Evolutionary conservation across 2,888 invertebrate genomes (phyloP).

Genomic region (Oegoconia quadripuncta): DNA sequence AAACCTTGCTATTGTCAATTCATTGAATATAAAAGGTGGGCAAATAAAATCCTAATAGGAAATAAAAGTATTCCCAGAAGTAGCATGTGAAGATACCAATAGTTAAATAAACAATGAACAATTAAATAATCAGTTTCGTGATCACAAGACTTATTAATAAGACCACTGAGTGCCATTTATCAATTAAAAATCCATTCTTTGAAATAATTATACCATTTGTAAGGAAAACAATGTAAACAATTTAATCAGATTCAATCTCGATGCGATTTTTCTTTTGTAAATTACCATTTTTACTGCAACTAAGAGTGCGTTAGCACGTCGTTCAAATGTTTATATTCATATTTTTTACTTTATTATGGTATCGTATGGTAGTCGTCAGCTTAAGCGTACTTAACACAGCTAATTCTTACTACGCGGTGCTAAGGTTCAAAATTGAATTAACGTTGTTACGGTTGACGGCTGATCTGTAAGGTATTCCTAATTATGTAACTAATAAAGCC

Average conservation of each 20-base stretch:
- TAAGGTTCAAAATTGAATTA: too few relatives aligned
- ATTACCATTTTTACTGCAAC: neutral
- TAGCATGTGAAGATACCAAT: constrained; percentile 11
- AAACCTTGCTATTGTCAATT: constrained; percentile 7
- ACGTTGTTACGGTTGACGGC: too few relatives aligned
- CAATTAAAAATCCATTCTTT: constrained; percentile 12
- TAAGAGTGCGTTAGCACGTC: neutral
- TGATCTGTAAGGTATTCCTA: too few relatives aligned
- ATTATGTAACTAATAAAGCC: too few relatives aligned
- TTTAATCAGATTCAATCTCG: neutral
- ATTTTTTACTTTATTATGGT: too few relatives aligned
- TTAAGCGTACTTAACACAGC: too few relatives aligned
- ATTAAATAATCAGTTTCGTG: constrained; percentile 9
- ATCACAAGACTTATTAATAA: neutral
- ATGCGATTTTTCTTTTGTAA: neutral
- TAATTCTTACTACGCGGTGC: too few relatives aligned
- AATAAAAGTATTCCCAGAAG: constrained; percentile 17
- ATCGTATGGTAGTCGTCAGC: too few relatives aligned
- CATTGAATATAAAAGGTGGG: constrained; percentile 17
- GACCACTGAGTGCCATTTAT: constrained; percentile 2
- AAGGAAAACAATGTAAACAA: constrained; percentile 1
- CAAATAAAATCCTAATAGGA: constrained; percentile 19
- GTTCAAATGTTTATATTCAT: too few relatives aligned
- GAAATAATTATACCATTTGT: neutral
- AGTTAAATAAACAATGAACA: constrained; percentile 11